Base-by-base conservation (phyloP, 2,888 invertebrate genomes). In the Tortricodes alternella region DNA sequence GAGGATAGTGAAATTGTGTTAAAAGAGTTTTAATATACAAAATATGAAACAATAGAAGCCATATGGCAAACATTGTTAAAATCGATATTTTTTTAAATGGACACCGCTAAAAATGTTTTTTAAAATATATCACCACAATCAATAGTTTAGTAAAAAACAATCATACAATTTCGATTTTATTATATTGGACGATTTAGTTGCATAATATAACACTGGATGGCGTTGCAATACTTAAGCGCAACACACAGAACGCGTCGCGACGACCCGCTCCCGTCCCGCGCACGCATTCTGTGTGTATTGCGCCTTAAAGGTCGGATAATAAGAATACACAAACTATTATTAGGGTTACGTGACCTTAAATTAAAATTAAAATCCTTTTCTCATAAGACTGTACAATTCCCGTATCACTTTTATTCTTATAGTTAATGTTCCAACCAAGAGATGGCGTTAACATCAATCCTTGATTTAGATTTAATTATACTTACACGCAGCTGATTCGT, bases 101-200 rank as follows among this genome's bases (percentile, higher is more conserved):
- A 41, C 39, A 23, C 39, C 23, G 23, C 15, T 24, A 13, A 29
- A 3, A 4, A 15, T 8, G 9, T 9, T 24, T 16, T 15, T 13
- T n/a, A 24, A 24, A 24, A 15, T 15, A 34, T 6, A 34, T 11
- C 32, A 32, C n/a, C n/a, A 2, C n/a, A 29, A 29, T 11, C n/a
- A 29, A 29, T 29, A 21, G 3, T 4, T 5, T 21, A 11, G 11
- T 11, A 29, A n/a, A n/a, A n/a, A 29, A 29, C 11, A 11, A 29
- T 29, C 11, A 29, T n/a, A 29, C n/a, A n/a, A 7, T 29, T 29
- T 37, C 24, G 8, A 8, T 15, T 24, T 15, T 41, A 23, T 24
- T n/a, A 24, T 38, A 15, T 53, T 39, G 46, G 53, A 53, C 46
- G 53, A 53, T 29, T 52, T 41, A 41, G 41, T 46, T 53, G 9